Percentiles rank a stretch among this genome's conserved stretches.
phyloP scores from a whole-genome alignment of 1,140 invertebrate species.

The Papilio polytes region DNA sequence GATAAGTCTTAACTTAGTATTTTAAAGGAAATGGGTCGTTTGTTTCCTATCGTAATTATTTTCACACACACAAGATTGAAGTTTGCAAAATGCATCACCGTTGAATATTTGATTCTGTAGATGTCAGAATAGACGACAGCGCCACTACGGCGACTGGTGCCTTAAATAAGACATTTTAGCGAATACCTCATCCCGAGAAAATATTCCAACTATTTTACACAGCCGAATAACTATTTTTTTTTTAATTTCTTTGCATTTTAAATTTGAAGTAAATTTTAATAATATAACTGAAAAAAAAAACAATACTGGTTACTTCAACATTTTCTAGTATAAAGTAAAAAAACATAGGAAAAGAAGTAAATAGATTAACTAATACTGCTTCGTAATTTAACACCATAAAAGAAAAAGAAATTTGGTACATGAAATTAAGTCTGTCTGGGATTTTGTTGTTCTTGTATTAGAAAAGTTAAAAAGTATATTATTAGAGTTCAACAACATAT shows the following conservation, averaged over 20 bases:
- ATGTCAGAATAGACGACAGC: conserved; percentile 52
- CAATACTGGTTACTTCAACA: too few relatives aligned
- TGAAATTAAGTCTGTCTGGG: conserved; percentile 41
- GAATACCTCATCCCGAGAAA: conserved; percentile 26
- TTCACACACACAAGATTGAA: conserved; percentile 60
- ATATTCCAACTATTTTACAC: not conserved
- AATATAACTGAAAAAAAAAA: too few relatives aligned
- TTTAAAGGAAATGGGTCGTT: not conserved
- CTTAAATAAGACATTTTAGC: conserved; percentile 46
- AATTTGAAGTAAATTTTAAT: not conserved
- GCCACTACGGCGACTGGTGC: conserved; percentile 43
- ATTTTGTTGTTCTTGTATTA: conserved; percentile 39
- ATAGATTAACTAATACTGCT: too few relatives aligned
- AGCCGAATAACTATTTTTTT: not conserved
- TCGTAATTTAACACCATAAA: conserved; percentile 44
- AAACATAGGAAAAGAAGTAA: too few relatives aligned
- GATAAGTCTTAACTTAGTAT: not conserved
- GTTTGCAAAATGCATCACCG: conserved; percentile 67
- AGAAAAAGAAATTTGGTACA: conserved; percentile 41
- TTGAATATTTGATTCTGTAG: conserved; percentile 62
- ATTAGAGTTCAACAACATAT: conserved; percentile 41
- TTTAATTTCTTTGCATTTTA: not conserved
- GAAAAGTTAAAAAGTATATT: too few relatives aligned
- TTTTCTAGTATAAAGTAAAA: too few relatives aligned
- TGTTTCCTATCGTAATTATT: conserved; percentile 46